Base-by-base conservation (phyloP, 1,140 invertebrate genomes). In the Caerostris extrusa region DNA sequence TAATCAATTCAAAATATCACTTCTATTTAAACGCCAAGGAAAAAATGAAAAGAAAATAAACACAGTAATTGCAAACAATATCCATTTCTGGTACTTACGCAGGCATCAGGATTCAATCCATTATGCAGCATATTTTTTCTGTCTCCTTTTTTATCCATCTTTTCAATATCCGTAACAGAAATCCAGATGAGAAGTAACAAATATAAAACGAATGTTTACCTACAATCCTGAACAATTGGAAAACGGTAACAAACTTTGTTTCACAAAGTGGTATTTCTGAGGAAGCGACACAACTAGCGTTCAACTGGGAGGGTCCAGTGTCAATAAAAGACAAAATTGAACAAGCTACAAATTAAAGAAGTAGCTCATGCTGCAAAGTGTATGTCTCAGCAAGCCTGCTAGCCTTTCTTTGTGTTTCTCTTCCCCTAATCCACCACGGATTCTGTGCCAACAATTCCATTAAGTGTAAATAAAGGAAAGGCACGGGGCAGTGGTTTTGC, bases 401-500 rank as follows among this genome's bases (percentile, higher is more conserved):
- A 53, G 8, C 58, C 56, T 91, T 92, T 87, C 50, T 58, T 83
- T 64, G 90, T 64, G 57, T 56, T 71, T 69, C 55, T 87, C 64
- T 64, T 55, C 34, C 77, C 50, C 34, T 53, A 89, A 67, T 77
- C 10, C 14, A 56, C 55, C 50, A 12, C 10, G 50, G 90, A 50
- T 67, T 57, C 81, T 58, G 82, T 93, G 91, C 91, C 91, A 93
- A 93, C 91, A 67, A 93, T 93, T 86, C 60, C 91, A 86, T 93
- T 86, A 93, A 86, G 82, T 93, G 91, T 71, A 93, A 93, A 93
- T 69, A 87, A 93, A 93, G 91, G 83, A 69, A 87, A 87, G 61
- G 50, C 12, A 53, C 19, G 90, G 90, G 77, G 34, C 19, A 69
- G 77, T 58, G 34, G 55, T 81, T 77, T 77, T 77, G 34, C 71